phyloP scores from a whole-genome alignment of 2,113 vertebrate genomes.

The Crotalus helleri region DNA sequence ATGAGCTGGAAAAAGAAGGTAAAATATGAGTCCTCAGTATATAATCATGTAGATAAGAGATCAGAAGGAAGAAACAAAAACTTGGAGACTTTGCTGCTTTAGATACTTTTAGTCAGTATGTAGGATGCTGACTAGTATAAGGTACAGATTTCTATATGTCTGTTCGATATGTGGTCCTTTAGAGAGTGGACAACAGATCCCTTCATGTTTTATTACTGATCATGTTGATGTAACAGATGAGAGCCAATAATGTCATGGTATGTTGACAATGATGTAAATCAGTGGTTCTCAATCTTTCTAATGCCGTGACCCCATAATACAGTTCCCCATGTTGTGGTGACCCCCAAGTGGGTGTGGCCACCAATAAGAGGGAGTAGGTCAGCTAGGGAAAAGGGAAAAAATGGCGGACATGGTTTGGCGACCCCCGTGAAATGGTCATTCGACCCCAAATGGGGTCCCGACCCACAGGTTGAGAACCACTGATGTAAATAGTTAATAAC shows the following conservation, averaged over 20 bases:
- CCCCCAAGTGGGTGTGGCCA: no score
- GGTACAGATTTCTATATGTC: background rate
- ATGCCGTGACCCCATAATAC: no score
- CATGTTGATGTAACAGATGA: background rate
- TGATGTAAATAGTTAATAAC: background rate
- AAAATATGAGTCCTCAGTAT: background rate
- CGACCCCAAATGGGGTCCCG: no score
- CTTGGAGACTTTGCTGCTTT: background rate
- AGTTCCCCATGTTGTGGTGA: no score
- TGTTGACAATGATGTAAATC: background rate
- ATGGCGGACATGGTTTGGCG: no score
- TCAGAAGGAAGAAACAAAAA: background rate
- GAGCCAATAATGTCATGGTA: background rate
- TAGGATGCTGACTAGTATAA: background rate
- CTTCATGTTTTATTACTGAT: background rate
- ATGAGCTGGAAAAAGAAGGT: background rate
- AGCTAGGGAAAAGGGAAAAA: no score
- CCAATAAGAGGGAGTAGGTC: no score
- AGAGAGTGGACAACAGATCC: background rate
- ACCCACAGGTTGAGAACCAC: no score
- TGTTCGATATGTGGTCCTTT: background rate
- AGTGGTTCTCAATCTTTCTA: no score
- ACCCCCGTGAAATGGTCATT: no score
- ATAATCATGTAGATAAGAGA: background rate
- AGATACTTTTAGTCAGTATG: background rate